phyloP scores from a whole-genome alignment of 1,140 invertebrate genomes.

The Macrobrachium nipponense region DNA sequence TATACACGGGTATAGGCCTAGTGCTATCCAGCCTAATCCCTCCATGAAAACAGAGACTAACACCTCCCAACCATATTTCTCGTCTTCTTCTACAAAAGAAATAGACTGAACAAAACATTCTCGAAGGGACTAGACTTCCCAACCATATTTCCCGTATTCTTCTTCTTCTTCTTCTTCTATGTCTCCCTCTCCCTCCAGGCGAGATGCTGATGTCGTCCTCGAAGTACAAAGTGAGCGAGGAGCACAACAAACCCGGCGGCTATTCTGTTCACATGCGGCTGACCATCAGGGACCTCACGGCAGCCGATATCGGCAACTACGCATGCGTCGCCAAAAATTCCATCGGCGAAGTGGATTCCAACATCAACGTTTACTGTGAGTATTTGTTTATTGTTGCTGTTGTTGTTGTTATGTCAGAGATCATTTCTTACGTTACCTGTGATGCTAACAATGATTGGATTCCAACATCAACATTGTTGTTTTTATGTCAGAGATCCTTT shows the following conservation, averaged over 20 bases:
- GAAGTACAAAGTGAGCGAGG: constrained; percentile 49
- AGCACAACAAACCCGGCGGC: constrained; percentile 35
- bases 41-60: no score
- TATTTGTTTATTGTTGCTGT: neutral
- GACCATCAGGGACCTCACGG: constrained; percentile 79
- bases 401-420: constrained; percentile 71
- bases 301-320: constrained; percentile 83
- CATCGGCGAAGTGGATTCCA: constrained; percentile 89
- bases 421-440: no score
- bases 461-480: constrained; percentile 89
- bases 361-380: constrained; percentile 89
- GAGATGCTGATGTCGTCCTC: constrained; percentile 51
- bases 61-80: no score
- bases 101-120: no score
- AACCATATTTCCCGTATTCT: neutral
- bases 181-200: constrained; percentile 51
- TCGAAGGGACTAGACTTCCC: no score
- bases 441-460: constrained; percentile 77
- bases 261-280: constrained; percentile 78
- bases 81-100: neutral
- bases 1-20: no score
- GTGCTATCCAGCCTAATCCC: no score
- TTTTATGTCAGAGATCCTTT: constrained; percentile 45
- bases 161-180: constrained; percentile 1
- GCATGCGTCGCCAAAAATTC: constrained; percentile 90